These are phyloP conservation scores for Melanostigma gelatinosum DNA, from an alignment of 2,113 vertebrate species.

Conservation along the genomic window DNA sequence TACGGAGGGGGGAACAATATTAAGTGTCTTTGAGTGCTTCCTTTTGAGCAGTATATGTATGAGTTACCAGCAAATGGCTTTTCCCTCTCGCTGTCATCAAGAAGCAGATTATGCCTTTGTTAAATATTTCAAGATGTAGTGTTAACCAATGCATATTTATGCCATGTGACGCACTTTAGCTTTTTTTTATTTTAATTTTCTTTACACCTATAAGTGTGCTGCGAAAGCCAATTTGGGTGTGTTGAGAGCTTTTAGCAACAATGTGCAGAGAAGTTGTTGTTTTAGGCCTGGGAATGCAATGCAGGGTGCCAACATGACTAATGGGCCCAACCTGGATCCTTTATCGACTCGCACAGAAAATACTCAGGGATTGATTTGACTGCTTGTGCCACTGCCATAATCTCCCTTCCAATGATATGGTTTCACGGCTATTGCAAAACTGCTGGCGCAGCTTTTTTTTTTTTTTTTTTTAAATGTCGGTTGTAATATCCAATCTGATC, in stretches of 20 bases:
- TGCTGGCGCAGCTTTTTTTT: constrained; percentile 50
- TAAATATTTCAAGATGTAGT: constrained; percentile 45
- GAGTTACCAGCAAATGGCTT: constrained; percentile 47
- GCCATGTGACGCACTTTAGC: constrained; percentile 32
- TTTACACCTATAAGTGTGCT: constrained; percentile 8
- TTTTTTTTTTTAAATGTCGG: constrained; percentile 24
- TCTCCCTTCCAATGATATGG: constrained; percentile 71
- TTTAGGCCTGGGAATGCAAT: constrained; percentile 50
- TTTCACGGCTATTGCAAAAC: constrained; percentile 67
- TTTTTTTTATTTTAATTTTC: background rate
- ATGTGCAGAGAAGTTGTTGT: constrained; percentile 45
- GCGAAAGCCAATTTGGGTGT: constrained; percentile 40
- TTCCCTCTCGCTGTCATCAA: constrained; percentile 32
- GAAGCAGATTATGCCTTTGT: constrained; percentile 47
- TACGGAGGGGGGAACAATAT: constrained; percentile 38
- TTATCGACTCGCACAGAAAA: constrained; percentile 78
- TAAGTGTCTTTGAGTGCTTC: constrained; percentile 59
- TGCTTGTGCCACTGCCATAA: constrained; percentile 73
- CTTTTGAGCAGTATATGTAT: constrained; percentile 35
- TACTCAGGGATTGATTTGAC: constrained; percentile 78
- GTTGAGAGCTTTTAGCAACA: constrained; percentile 37
- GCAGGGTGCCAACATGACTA: constrained; percentile 77
- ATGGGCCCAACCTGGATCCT: constrained; percentile 74
- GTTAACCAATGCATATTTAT: constrained; percentile 47
- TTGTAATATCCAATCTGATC: constrained; percentile 59